Evolutionary conservation across 1,140 invertebrate genomes (phyloP).

Genomic region (Drosophila gunungcola): DNA sequence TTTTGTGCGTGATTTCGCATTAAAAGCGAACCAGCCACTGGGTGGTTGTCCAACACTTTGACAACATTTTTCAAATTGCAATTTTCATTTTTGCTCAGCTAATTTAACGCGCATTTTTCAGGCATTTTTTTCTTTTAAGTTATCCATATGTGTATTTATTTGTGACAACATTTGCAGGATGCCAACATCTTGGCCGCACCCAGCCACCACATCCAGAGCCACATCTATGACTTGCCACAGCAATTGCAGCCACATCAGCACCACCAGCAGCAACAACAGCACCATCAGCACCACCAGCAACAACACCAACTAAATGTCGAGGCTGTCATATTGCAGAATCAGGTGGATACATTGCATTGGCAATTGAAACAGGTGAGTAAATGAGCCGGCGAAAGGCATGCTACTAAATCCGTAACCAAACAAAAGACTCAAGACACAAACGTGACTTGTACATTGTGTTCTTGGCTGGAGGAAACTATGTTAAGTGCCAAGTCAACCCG

Average conservation of each 20-base stretch:
- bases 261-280: conserved; percentile 10
- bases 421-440: conserved; percentile 74
- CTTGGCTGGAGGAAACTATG: conserved; percentile 27
- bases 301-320: conserved; percentile 85
- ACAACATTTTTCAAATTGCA: conserved; percentile 74
- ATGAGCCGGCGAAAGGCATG: conserved; percentile 12
- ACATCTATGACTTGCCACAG: conserved; percentile 28
- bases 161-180: conserved; percentile 80
- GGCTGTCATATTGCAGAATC: conserved; percentile 89
- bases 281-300: conserved; percentile 28
- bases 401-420: conserved; percentile 16
- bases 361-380: conserved; percentile 90
- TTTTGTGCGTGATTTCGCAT: conserved; percentile 19
- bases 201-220: conserved; percentile 28
- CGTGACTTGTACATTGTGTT: conserved; percentile 50
- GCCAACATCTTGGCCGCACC: conserved; percentile 64
- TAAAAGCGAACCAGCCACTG: conserved; percentile 33
- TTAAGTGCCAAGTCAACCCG: conserved; percentile 28
- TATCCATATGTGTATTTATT: conserved; percentile 46
- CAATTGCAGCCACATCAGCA: conserved; percentile 28
- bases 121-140: conserved; percentile 32
- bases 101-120: conserved; percentile 73
- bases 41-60: conserved; percentile 47
- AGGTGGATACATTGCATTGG: conserved; percentile 92
- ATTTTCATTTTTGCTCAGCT: conserved; percentile 38